These are phyloP conservation scores for Bufo gargarizans DNA, from an alignment of 2,113 vertebrate genomes.

Conservation along the genomic window DNA sequence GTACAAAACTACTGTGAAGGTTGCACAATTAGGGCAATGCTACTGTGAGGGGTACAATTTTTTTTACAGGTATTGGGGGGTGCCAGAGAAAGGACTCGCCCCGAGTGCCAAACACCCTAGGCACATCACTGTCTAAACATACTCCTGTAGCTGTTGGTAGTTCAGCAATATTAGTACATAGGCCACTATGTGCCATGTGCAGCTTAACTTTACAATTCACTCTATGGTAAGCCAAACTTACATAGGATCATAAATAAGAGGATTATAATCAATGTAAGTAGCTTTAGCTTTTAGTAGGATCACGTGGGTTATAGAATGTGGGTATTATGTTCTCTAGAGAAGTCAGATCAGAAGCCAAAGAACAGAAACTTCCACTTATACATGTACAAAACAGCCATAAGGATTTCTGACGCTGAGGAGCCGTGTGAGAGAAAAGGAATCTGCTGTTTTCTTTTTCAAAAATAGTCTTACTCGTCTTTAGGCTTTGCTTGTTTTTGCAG, in stretches of 20 bases:
- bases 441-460: no score
- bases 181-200: neutral
- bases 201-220: neutral
- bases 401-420: neutral
- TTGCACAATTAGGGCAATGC: no score
- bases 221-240: neutral
- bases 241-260: neutral
- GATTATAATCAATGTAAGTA: neutral
- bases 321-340: neutral
- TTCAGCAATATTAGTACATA: neutral
- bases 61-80: no score
- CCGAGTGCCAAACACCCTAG: no score
- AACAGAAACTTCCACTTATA: neutral
- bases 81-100: no score
- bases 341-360: neutral
- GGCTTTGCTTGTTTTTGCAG: no score
- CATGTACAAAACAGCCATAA: neutral
- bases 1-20: no score
- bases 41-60: no score
- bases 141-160: neutral
- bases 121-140: no score
- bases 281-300: conserved; percentile 7
- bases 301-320: neutral
- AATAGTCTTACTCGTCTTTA: no score
- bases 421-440: neutral